Evolutionary conservation across 2,113 vertebrate genomes (phyloP).

Genomic region (Emydocephalus ijimae): DNA sequence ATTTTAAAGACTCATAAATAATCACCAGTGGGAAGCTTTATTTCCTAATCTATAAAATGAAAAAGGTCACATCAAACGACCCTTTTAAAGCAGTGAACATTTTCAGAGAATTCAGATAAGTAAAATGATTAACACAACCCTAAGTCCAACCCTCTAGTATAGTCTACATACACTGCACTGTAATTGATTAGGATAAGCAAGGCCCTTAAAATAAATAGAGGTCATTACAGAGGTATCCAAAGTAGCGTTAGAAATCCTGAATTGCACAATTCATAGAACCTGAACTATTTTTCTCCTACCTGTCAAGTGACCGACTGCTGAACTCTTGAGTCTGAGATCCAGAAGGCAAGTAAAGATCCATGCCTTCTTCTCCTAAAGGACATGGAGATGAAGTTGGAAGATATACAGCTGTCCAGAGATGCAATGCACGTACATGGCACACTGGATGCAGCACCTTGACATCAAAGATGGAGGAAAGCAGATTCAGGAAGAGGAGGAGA

Average conservation of each 20-base stretch:
- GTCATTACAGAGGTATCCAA: not conserved
- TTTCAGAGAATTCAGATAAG: not conserved
- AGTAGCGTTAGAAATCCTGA: not conserved
- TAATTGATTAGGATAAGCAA: not conserved
- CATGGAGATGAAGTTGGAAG: slow-evolving; percentile 91
- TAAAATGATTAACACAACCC: not conserved
- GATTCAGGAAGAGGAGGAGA: rapidly evolving
- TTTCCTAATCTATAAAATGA: not conserved
- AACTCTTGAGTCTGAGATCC: slow-evolving; percentile 86
- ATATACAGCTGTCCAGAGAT: slow-evolving; percentile 96
- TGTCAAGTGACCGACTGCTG: slow-evolving; percentile 86
- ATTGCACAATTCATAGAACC: not conserved
- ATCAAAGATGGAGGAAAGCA: not conserved
- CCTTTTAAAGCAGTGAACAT: not conserved
- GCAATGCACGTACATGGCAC: slow-evolving; percentile 93
- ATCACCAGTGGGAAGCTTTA: not conserved
- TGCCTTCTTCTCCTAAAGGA: slow-evolving; percentile 87
- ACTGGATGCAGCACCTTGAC: slow-evolving; percentile 95
- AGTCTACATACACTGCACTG: not conserved
- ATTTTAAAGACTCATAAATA: not conserved
- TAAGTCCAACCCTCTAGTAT: too few relatives aligned
- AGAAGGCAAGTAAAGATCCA: slow-evolving; percentile 87
- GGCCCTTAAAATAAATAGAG: not conserved
- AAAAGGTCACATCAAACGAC: not conserved
- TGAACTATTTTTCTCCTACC: slow-evolving; percentile 65